Evolutionary conservation across 2,797 vertebrate genomes (phyloP).

Genomic region (Enteromius unitaeniatus): DNA sequence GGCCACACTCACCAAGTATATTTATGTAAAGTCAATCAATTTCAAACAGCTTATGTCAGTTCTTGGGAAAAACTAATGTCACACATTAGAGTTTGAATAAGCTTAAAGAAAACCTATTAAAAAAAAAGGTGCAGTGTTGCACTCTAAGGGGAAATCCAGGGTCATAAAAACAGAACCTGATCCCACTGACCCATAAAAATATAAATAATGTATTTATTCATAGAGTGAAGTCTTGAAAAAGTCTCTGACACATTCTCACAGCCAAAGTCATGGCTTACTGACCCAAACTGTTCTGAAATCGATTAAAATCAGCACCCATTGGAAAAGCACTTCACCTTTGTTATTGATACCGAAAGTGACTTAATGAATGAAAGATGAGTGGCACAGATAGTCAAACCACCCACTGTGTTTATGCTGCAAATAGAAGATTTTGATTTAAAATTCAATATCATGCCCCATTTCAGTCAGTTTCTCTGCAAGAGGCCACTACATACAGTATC

Average conservation of each 20-base stretch:
- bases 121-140: not conserved
- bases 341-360: slow-evolving; percentile 8
- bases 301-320: slow-evolving; percentile 13
- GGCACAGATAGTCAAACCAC: not conserved
- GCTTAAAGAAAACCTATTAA: not conserved
- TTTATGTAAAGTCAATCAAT: not conserved
- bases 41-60: not conserved
- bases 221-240: not conserved
- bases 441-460: slow-evolving; percentile 37
- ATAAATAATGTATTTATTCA: slow-evolving; percentile 12
- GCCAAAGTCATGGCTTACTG: not conserved
- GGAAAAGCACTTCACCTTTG: not conserved
- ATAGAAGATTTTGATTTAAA: slow-evolving; percentile 35
- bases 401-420: slow-evolving; percentile 32
- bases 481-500: not conserved
- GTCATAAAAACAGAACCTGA: slow-evolving; percentile 25
- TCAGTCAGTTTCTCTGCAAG: slow-evolving; percentile 32
- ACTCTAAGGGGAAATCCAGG: slow-evolving; percentile 14
- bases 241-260: not conserved
- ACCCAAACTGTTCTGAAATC: slow-evolving; percentile 3
- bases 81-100: not conserved
- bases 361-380: slow-evolving; percentile 39
- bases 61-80: not conserved
- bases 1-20: not conserved
- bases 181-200: not conserved